Base-by-base conservation (phyloP, 1,140 invertebrate genomes). In the Dysdera silvatica region DNA sequence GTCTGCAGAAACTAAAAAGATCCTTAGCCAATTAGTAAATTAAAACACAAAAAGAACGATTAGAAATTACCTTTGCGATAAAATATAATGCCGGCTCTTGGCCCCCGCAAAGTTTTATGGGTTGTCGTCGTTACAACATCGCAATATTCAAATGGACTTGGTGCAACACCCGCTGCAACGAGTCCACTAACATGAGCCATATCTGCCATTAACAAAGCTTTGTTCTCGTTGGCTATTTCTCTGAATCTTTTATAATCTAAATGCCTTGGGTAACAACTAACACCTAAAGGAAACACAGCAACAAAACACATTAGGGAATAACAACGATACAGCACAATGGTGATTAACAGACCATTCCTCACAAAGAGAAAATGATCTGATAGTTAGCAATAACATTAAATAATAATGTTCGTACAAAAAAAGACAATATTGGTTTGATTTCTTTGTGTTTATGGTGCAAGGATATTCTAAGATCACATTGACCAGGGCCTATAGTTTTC, bases 131-230 rank as follows among this genome's bases (percentile, higher is more conserved):
- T 83, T 4, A 85, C 84, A 68, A 85, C 74, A 72, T 85, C 83
- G 67, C 79, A 78, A 68, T 82, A 80, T 60, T 84, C 78, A 75
- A 86, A 86, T 28, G 84, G 84, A 69, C 77, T 79, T 29, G 83
- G 80, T 52, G 80, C 79, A 3, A 83, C 69, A 52, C 78, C 78
- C 40, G 81, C 82, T 33, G 85, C 83, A 3, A 87, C 83, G 10
- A 87, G 70, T 31, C 85, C 85, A 73, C 78, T 78, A 41, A 83
- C 77, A 73, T 87, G 85, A 28, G 85, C 83, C 83, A 87, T 87
- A 73, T 87, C 85, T 29, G 82, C 80, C 72, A 87, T 70, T 10
- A 87, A 68, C 65, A 80, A 78, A 16, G 84, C 81, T 24, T 79
- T 80, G 60, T 78, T 76, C 32, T 82, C 79, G 75, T 85, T 79